phyloP scores from a whole-genome alignment of 2,888 invertebrate genomes.

The Caradrina kadenii region DNA sequence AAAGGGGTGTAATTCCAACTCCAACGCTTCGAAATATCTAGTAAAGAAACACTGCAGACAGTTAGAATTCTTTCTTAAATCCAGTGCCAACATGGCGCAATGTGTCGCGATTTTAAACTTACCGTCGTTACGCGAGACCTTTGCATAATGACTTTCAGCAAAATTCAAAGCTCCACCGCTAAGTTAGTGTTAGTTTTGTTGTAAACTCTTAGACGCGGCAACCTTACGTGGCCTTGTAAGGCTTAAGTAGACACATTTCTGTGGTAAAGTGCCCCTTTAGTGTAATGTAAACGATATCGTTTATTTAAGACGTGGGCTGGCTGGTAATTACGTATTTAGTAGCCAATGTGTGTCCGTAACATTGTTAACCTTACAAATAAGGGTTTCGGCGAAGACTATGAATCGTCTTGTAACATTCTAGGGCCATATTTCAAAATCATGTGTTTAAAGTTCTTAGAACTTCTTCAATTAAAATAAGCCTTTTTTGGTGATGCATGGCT shows the following conservation, averaged over 20 bases:
- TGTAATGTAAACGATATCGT: constrained; percentile 51
- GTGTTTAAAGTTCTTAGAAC: not conserved
- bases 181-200: constrained; percentile 47
- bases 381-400: not conserved
- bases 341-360: constrained; percentile 34
- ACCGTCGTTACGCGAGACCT: constrained; percentile 62
- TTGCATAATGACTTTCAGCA: constrained; percentile 69
- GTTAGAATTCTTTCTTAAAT: constrained; percentile 55
- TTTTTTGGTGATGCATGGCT: not conserved
- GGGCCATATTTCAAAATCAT: not conserved
- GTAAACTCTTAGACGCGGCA: constrained; percentile 40
- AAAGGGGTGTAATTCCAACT: constrained; percentile 28
- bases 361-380: constrained; percentile 26
- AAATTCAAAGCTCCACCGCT: constrained; percentile 60
- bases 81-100: constrained; percentile 24
- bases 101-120: constrained; percentile 68
- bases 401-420: not conserved
- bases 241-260: constrained; percentile 51
- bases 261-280: constrained; percentile 45
- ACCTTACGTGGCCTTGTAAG: constrained; percentile 48
- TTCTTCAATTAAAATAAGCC: not conserved
- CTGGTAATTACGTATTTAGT: constrained; percentile 48
- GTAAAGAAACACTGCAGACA: constrained; percentile 50
- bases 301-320: constrained; percentile 54
- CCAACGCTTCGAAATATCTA: constrained; percentile 37